A percentile compares a stretch with the other conserved stretches of the same genome.
Conservation (phyloP, 2,888 invertebrate genomes). For the Nebria brevicollis region DNA sequence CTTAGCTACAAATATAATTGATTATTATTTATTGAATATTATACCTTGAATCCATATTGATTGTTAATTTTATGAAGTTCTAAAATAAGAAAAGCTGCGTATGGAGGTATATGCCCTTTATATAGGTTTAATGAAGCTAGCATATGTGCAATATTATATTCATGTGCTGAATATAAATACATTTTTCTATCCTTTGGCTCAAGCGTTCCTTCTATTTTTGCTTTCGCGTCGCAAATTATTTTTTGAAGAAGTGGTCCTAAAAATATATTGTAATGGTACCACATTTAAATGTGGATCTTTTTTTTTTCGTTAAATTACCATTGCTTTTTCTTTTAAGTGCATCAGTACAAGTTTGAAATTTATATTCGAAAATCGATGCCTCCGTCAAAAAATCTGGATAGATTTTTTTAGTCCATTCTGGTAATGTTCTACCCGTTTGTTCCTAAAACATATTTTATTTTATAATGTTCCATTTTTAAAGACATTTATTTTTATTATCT, state of each 20-base stretch:
- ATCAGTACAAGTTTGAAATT: slow-evolving; percentile 59
- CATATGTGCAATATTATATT: slow-evolving; percentile 72
- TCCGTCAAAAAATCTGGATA: slow-evolving; percentile 58
- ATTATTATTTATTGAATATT: neutral
- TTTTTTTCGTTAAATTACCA: neutral
- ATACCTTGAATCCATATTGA: slow-evolving; percentile 32
- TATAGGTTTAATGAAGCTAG: slow-evolving; percentile 69
- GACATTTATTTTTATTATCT: too few species aligned
- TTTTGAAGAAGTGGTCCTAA: slow-evolving; percentile 63
- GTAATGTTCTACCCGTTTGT: slow-evolving; percentile 54
- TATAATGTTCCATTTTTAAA: too few species aligned
- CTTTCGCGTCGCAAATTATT: slow-evolving; percentile 67
- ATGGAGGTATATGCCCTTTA: slow-evolving; percentile 61
- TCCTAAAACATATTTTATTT: neutral
- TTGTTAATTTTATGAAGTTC: slow-evolving; percentile 48
- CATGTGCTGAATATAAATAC: slow-evolving; percentile 73
- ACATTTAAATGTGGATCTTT: too few species aligned
- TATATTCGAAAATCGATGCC: slow-evolving; percentile 59
- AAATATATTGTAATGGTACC: neutral
- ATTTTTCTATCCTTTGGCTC: slow-evolving; percentile 65
- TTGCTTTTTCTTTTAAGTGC: neutral
- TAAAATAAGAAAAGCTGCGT: slow-evolving; percentile 46
- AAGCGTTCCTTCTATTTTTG: slow-evolving; percentile 60
- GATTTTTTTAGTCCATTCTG: slow-evolving; percentile 61
- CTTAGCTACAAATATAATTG: neutral